A percentile compares a stretch with the other conserved stretches of the same genome.
These are phyloP conservation scores for Drosophila dives DNA, from an alignment of 2,888 invertebrate species.

Conservation along the genomic window DNA sequence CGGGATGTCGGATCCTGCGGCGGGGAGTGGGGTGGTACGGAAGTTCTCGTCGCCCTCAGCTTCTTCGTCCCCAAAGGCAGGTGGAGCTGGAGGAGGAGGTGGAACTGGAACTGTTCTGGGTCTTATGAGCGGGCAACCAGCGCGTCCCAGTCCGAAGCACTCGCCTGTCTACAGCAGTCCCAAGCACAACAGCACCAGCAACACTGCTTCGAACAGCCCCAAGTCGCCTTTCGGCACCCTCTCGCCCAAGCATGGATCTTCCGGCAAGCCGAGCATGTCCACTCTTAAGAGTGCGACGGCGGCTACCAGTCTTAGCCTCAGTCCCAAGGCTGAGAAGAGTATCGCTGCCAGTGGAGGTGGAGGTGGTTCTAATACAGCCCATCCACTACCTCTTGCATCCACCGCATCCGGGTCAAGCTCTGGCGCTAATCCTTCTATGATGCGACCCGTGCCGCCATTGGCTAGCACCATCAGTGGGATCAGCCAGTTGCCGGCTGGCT, in stretches of 20 bases:
- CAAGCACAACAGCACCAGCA: constrained; percentile 90
- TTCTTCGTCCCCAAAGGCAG: constrained; percentile 83
- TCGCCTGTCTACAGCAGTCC: constrained; percentile 86
- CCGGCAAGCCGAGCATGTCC: constrained; percentile 96
- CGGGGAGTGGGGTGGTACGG: constrained; percentile 86
- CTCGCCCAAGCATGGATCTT: constrained; percentile 91
- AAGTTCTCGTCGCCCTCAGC: constrained; percentile 87
- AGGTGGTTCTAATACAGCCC: constrained; percentile 11
- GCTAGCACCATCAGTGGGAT: constrained; percentile 74
- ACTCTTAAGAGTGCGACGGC: constrained; percentile 90
- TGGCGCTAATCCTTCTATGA: constrained; percentile 46
- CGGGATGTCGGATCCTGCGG: constrained; percentile 85
- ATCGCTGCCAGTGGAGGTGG: constrained; percentile 30
- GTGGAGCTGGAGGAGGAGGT: constrained; percentile 49
- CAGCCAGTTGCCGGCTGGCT: constrained; percentile 31
- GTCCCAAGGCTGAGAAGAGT: constrained; percentile 79
- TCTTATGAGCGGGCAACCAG: constrained; percentile 63
- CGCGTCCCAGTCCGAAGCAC: constrained; percentile 88
- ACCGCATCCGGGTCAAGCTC: constrained; percentile 3
- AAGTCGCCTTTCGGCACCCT: constrained; percentile 91
- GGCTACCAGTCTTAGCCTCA: constrained; percentile 80
- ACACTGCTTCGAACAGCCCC: constrained; percentile 89
- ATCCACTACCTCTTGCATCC: constrained; percentile 19
- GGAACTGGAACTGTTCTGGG: constrained; percentile 42
- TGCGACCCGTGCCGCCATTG: constrained; percentile 85